Evolutionary conservation across 2,797 vertebrate genomes (phyloP), one percentile per base, ranked within the genome.

Genomic region (Hoplostethus atlanticus): DNA sequence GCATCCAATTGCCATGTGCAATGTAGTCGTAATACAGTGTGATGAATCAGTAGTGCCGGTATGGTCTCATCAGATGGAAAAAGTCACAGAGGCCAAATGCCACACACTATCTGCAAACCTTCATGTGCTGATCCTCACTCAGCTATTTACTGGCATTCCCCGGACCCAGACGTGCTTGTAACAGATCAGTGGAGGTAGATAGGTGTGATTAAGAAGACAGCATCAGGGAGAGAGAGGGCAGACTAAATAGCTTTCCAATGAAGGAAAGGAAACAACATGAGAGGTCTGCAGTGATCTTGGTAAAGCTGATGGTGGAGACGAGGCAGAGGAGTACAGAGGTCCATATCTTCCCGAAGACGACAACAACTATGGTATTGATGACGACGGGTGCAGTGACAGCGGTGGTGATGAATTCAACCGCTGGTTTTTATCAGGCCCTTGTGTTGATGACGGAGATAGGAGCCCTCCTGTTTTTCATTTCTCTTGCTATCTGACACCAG

Each of bases 401-500:
- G n/a, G 58, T 17, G 55, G 36, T 34, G 38, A 40, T 40, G 8
- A 40, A 40, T 40, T 38, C 36, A 28, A 38, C 2, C 36, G 4
- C 8, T 38, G 36, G 36, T 38, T 38, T 21, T 40, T 40, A 8
- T 83, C 64, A 71, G 16, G 25, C 0, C 0, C 31, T 31, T 52
- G 62, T 68, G 73, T 31, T 85, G 66, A 91, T n/a, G 5, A 86
- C 76, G 6, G 80, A 82, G 38, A 93, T 66, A 8, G 89, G 60
- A 42, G 36, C 64, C 15, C 4, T 58, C 36, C 90, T 77, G 1
- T 36, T 63, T 75, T 93, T 91, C 53, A 94, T 84, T 71, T 95
- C 93, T 31, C 92, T 88, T 0, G 92, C 79, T 5, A 94, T 85
- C 76, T 94, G 94, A 64, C 92, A 92, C 91, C 91, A 93, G 66